Evolutionary conservation across 2,113 vertebrate species (phyloP), one percentile per base, ranked within the genome.

Genomic region (Lamprotornis superbus): DNA sequence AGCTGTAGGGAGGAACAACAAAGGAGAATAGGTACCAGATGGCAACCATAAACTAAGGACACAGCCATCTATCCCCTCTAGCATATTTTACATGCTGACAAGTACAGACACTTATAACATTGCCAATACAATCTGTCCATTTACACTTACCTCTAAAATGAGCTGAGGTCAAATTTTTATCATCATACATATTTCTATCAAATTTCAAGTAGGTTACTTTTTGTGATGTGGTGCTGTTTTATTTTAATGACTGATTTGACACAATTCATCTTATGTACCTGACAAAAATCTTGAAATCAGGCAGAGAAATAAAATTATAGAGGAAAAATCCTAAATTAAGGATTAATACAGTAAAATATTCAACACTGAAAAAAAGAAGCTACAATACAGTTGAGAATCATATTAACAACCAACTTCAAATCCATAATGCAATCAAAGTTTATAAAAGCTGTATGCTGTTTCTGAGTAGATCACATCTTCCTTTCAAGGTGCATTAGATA

Each of bases 291-390:
- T 94, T 96, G 47, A 71, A 67, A 87, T 83, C 18, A 39, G 80
- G 61, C n/a, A 82, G 70, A 56, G 63, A 92, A 69, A 88, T 21
- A 69, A 89, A 86, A 91, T 83, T 93, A 88, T 35, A 61, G 52
- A 91, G 64, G 53, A 88, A 97, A 97, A 96, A 83, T 80, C 56
- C 83, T 84, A 94, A 84, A 91, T 69, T 70, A 94, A 90, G 46
- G 24, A 89, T 88, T 92, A 95, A 87, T 60, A 74, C 3, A 90
- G 42, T 87, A 87, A 83, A 84, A 96, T 60, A 76, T 46, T 93
- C 39, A 64, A 24, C n/a, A 46, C 55, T 80, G 28, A 92, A 95
- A 91, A 63, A 94, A 94, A 84, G 39, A 78, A 97, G 70, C 52
- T 91, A 56, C 65, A 80, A 30, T 12, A 31, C n/a, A 84, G 28